Base-by-base conservation (phyloP, 2,797 vertebrate genomes). In the Lacerta agilis region DNA sequence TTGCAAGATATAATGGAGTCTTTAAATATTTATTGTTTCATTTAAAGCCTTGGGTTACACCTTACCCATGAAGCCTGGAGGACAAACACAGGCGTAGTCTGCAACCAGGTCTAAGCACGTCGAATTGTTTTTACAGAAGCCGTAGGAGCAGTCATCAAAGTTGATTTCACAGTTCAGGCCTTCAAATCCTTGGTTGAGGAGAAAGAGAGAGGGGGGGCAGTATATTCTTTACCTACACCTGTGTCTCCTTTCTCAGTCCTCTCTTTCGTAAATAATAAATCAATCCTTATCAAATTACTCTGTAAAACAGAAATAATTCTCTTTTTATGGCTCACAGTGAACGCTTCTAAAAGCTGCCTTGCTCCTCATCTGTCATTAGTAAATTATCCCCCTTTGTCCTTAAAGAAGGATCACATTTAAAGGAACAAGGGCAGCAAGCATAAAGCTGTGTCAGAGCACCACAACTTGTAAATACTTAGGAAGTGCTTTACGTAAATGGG, bases 111-210 rank as follows among this genome's bases (percentile, higher is more conserved):
- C 97, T 96, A 97, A 96, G 92, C 96, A 97, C 43, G 96, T 97
- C 88, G 97, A 97, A 95, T 97, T 97, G 93, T 94, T 97, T 95
- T 96, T 92, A 93, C 96, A 97, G 95, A 97, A 97, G 91, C 94
- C 95, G 1, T 93, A 95, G 93, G 72, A 92, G 89, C 97, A 97
- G 93, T 97, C 97, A 96, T 97, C 95, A 97, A 96, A 92, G 94
- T 95, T 96, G 92, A 96, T 97, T 96, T 98, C 97, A 97, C 96
- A 97, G 95, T 96, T 97, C 91, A 94, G 86, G 81, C 97, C 97
- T 91, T 93, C 92, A 93, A 97, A 97, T 91, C 96, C 96, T 97
- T 91, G 84, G 87, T 90, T 89, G 36, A 38, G 92, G 91, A 88
- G 55, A 85, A 71, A n/a, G 89, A 86, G 0, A 79, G 2, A 15